These are phyloP conservation scores for Malurus elegans DNA, from an alignment of 2,113 vertebrate species.

Conservation along the genomic window DNA sequence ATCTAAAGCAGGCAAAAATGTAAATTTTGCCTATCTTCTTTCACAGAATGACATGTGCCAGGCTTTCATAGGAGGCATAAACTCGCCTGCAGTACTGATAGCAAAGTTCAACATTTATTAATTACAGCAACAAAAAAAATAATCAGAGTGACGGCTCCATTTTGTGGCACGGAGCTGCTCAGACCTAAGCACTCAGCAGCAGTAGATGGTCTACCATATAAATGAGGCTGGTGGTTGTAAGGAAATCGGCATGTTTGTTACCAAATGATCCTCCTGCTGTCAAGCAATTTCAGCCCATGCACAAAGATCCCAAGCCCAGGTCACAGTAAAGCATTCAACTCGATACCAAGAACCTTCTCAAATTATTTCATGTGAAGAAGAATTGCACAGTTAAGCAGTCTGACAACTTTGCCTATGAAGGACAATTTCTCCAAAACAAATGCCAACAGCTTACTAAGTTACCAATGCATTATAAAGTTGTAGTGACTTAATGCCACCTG, in stretches of 20 bases:
- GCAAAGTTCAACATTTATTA: background rate
- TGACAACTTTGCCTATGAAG: slow-evolving; percentile 69
- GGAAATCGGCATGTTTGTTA: slow-evolving; percentile 7
- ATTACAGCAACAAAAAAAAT: slow-evolving; percentile 1
- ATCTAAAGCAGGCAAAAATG: slow-evolving; percentile 26
- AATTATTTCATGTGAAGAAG: slow-evolving; percentile 68
- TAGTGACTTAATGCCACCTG: slow-evolving; percentile 44
- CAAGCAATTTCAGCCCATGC: slow-evolving; percentile 57
- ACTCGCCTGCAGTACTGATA: background rate
- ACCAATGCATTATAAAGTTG: slow-evolving; percentile 57
- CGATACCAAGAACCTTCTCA: slow-evolving; percentile 61
- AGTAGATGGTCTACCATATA: background rate
- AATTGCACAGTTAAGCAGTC: slow-evolving; percentile 67
- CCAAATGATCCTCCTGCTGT: slow-evolving; percentile 40
- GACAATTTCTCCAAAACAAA: slow-evolving; percentile 69
- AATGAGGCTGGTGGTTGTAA: slow-evolving; percentile 17
- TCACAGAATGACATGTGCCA: background rate
- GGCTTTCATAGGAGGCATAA: background rate
- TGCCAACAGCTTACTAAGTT: slow-evolving; percentile 67
- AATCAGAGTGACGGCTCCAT: background rate
- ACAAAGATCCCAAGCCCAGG: slow-evolving; percentile 68
- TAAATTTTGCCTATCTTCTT: background rate
- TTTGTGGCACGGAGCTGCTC: background rate
- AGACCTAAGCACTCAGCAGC: background rate
- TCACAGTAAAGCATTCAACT: slow-evolving; percentile 66